Conservation (phyloP, 1,140 invertebrate genomes). For the Thaumetopoea pityocampa region DNA sequence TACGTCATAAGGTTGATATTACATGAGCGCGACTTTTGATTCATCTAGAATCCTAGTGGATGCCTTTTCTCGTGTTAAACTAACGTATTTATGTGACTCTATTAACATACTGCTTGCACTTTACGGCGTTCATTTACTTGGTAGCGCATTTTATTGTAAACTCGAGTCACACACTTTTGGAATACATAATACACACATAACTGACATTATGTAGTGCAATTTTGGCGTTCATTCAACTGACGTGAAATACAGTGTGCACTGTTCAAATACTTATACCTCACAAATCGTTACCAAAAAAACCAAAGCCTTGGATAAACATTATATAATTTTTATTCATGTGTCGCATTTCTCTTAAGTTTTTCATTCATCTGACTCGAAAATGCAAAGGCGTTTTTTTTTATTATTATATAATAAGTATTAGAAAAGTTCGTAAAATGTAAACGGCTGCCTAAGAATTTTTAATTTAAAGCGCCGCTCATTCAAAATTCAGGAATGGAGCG, state of each 20-base stretch:
- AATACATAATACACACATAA: conserved; percentile 1
- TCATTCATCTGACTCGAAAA: neutral
- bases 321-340: too few species aligned
- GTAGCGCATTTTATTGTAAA: conserved; percentile 23
- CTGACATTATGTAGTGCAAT: conserved; percentile 6
- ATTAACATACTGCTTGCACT: neutral
- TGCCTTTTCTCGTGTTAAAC: neutral
- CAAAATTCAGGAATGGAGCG: conserved; percentile 42
- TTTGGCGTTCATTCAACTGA: conserved; percentile 25
- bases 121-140: conserved; percentile 4
- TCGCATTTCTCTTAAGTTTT: neutral
- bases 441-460: conserved; percentile 8
- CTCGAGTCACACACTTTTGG: conserved; percentile 10
- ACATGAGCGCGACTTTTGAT: too few species aligned
- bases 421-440: conserved; percentile 7
- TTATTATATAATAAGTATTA: too few species aligned
- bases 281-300: too few species aligned
- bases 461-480: conserved; percentile 31
- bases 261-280: too few species aligned
- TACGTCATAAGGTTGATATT: too few species aligned
- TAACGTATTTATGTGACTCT: neutral
- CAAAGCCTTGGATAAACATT: too few species aligned
- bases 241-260: conserved; percentile 1
- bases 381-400: too few species aligned
- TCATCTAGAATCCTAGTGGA: too few species aligned